Evolutionary conservation across 1,140 invertebrate genomes (phyloP), one percentile per base, ranked within the genome.

Genomic region (Scaptomyza hsui): DNA sequence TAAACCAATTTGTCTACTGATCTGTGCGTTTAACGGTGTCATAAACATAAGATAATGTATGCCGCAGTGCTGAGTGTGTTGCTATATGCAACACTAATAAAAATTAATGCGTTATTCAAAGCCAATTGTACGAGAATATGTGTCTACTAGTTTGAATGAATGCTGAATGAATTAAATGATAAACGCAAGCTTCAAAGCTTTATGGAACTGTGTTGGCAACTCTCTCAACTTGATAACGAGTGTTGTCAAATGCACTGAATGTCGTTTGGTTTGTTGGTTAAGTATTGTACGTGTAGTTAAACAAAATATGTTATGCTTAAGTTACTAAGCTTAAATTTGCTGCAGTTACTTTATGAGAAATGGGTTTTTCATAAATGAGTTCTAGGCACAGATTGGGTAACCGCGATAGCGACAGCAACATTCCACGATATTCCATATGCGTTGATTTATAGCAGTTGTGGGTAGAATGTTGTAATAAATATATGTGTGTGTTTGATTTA

Each of bases 351-450:
- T 75, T 75, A 60, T 29, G 48, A 48, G 19, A 45, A 56, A 64
- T 80, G 63, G 62, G 47, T 49, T 56, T 29, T 82, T 79, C 62
- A 72, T 69, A 80, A 85, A 81, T 86, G 72, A 81, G 73, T 72
- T 68, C 67, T 74, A 89, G 77, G 90, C 90, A 91, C 90, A 91
- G 90, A 91, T 91, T 91, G 90, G 90, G 90, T 89, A 80, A 91
- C 90, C 90, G 90, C 90, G 90, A 91, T 91, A 91, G 90, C 90
- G 90, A 91, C 88, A 90, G 82, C 81, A 89, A 89, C 88, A 90
- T 91, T 91, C 78, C 90, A 90, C 89, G 83, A 89, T 85, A 83
- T 64, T 78, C 72, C 81, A 86, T 89, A 89, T 89, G 75, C 77
- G 60, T 78, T 77, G 71, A 76, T 67, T n/a, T 48, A n/a, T 48